phyloP scores from a whole-genome alignment of 2,113 vertebrate species.

The Helogale parvula region DNA sequence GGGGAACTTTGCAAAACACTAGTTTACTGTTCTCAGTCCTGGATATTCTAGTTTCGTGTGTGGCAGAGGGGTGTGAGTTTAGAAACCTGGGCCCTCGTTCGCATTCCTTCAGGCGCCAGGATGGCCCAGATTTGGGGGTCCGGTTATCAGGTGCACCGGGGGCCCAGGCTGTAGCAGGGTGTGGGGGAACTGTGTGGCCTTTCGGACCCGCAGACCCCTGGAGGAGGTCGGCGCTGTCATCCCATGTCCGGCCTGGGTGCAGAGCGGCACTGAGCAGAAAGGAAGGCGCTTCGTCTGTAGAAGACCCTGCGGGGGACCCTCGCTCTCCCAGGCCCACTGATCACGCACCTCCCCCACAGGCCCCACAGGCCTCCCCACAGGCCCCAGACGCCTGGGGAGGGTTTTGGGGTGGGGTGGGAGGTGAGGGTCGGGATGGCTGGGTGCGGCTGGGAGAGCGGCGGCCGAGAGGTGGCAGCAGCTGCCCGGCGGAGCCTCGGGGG shows the following conservation, averaged over 20 bases:
- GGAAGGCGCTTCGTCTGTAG: background rate
- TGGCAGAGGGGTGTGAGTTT: background rate
- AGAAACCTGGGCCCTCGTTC: background rate
- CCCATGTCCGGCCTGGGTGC: accelerated
- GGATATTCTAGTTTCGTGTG: background rate
- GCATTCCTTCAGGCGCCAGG: background rate
- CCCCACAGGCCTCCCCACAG: background rate
- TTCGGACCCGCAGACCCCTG: background rate
- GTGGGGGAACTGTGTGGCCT: background rate
- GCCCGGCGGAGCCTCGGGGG: background rate
- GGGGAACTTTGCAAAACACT: background rate
- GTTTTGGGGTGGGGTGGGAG: background rate
- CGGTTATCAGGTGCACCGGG: background rate
- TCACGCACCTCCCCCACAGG: accelerated
- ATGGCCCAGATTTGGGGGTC: background rate
- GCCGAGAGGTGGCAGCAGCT: constrained; percentile 75
- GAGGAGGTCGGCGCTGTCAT: background rate
- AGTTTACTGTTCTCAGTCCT: background rate
- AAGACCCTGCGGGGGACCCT: background rate
- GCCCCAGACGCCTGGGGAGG: background rate
- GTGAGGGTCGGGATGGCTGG: background rate
- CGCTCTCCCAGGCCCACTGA: background rate
- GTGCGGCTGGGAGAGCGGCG: background rate
- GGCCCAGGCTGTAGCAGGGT: background rate
- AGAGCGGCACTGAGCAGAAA: background rate